These are phyloP conservation scores for Leptinotarsa tumamoca DNA, from an alignment of 2,888 invertebrate genomes.

Conservation along the genomic window DNA sequence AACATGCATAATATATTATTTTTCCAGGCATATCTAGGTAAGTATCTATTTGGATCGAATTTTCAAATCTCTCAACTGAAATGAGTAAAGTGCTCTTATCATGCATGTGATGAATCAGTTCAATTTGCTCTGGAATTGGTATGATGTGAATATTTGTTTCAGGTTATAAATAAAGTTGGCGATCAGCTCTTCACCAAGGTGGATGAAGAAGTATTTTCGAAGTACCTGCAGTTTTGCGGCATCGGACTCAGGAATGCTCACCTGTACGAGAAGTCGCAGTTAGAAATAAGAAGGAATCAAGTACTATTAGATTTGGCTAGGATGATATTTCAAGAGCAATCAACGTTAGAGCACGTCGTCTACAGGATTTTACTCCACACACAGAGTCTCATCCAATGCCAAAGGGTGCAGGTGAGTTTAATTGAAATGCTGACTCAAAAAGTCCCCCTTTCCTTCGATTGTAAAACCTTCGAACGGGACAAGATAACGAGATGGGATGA, in stretches of 20 bases:
- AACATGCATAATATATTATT: too few relatives aligned
- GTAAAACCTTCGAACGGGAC: too few relatives aligned
- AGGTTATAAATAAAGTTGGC: conserved; percentile 91
- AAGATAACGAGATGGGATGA: too few relatives aligned
- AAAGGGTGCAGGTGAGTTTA: conserved; percentile 76
- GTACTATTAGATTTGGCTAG: conserved; percentile 93
- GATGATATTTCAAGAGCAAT: conserved; percentile 97
- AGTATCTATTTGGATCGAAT: too few relatives aligned
- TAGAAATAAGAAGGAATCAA: conserved; percentile 96
- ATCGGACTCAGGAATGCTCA: conserved; percentile 96
- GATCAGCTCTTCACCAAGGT: conserved; percentile 85
- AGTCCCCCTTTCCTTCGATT: too few relatives aligned
- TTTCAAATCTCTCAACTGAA: too few relatives aligned
- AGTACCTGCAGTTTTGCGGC: conserved; percentile 96
- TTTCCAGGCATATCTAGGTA: too few relatives aligned
- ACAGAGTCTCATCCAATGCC: conserved; percentile 93
- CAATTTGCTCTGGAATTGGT: too few relatives aligned
- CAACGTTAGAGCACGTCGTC: conserved; percentile 95
- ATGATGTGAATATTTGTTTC: conserved; percentile 46
- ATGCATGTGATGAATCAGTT: too few relatives aligned
- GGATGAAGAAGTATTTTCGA: conserved; percentile 91
- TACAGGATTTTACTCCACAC: conserved; percentile 93
- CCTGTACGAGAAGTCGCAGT: conserved; percentile 92
- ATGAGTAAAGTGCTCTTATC: too few relatives aligned
- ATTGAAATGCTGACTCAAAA: too few relatives aligned